Percentiles rank a stretch among this genome's conserved stretches.
phyloP scores from a whole-genome alignment of 2,113 vertebrate genomes.

The Phocoena sinus region DNA sequence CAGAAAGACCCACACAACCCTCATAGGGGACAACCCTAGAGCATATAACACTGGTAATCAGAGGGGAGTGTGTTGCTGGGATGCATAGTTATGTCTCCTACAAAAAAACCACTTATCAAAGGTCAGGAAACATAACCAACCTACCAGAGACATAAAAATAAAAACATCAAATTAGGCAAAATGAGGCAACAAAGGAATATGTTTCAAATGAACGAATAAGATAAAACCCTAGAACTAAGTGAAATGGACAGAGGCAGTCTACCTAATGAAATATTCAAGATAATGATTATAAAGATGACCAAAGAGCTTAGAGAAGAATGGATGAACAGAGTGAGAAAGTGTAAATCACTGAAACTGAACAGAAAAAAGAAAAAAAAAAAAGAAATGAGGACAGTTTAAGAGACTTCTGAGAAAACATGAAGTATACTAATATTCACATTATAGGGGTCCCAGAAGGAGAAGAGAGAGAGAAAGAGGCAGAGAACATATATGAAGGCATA shows the following conservation, averaged over 20 bases:
- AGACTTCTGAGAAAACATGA: not conserved
- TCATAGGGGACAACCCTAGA: too few relatives aligned
- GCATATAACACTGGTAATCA: too few relatives aligned
- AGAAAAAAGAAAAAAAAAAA: not conserved
- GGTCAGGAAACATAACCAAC: too few relatives aligned
- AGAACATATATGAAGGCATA: not conserved
- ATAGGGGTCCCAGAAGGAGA: not conserved
- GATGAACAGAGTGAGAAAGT: not conserved
- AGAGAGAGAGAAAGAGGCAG: not conserved
- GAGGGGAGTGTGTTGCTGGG: too few relatives aligned
- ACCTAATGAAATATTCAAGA: not conserved
- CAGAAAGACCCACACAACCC: too few relatives aligned
- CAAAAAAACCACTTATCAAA: too few relatives aligned
- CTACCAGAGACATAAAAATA: too few relatives aligned
- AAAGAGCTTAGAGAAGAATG: not conserved
- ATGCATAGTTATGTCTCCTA: too few relatives aligned
- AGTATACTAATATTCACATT: not conserved
- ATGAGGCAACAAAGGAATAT: too few relatives aligned
- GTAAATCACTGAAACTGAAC: not conserved
- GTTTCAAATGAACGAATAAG: too few relatives aligned
- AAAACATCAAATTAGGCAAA: too few relatives aligned
- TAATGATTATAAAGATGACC: not conserved
- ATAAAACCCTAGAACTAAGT: not conserved
- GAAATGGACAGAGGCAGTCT: not conserved
- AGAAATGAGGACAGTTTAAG: not conserved